phyloP scores from a whole-genome alignment of 2,888 invertebrate genomes.

The Drosophila lacicola region DNA sequence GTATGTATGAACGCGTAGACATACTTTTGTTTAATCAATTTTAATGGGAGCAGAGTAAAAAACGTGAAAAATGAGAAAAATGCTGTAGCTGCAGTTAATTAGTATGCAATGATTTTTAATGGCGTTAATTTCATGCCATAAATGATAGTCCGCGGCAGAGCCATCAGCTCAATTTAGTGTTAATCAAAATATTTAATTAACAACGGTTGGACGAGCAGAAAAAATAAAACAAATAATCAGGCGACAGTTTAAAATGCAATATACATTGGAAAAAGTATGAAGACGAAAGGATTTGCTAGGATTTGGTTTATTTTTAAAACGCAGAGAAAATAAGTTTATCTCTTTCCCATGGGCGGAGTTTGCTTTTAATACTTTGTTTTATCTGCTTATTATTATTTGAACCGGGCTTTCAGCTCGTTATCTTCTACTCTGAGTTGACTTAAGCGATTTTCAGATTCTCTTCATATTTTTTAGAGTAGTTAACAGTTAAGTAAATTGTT shows the following conservation, averaged over 20 bases:
- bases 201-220: constrained; percentile 47
- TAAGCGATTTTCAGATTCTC: not conserved
- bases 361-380: not conserved
- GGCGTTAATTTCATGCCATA: constrained; percentile 68
- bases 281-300: constrained; percentile 1
- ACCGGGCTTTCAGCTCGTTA: constrained; percentile 20
- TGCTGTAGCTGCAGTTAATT: constrained; percentile 58
- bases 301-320: not conserved
- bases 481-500: constrained; percentile 67
- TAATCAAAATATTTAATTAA: constrained; percentile 66
- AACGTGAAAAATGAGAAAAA: no score
- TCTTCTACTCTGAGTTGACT: constrained; percentile 8
- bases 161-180: constrained; percentile 33
- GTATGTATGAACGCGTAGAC: no score
- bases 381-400: not conserved
- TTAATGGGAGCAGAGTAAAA: no score
- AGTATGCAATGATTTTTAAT: constrained; percentile 67
- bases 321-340: not conserved
- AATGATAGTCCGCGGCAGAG: constrained; percentile 46
- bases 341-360: no score
- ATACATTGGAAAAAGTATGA: constrained; percentile 17
- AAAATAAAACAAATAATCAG: constrained; percentile 22
- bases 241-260: constrained; percentile 35
- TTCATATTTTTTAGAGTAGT: constrained; percentile 31
- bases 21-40: no score